A percentile compares a stretch with the other conserved stretches of the same genome.
Conservation (phyloP, 1,140 invertebrate species). For the Cotesia glomerata region DNA sequence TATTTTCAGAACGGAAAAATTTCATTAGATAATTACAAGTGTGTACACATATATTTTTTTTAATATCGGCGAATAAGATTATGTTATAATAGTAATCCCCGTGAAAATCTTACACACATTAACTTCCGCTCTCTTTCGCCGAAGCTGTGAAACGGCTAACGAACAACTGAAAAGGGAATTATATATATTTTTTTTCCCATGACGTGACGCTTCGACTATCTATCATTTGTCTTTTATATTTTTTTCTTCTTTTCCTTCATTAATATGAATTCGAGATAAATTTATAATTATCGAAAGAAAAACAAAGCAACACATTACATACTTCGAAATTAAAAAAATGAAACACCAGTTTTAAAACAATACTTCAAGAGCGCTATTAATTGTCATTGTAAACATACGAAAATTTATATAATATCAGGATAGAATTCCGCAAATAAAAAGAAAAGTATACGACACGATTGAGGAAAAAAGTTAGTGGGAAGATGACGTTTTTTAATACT, state of each 20-base stretch:
- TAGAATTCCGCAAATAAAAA: too few relatives aligned
- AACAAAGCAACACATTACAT: too few relatives aligned
- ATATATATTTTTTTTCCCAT: slow-evolving; percentile 16
- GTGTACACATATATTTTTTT: neutral
- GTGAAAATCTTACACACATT: slow-evolving; percentile 29
- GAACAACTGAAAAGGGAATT: neutral
- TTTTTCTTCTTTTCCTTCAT: neutral
- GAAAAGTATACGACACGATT: too few relatives aligned
- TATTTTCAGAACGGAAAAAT: neutral
- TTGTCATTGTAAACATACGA: too few relatives aligned
- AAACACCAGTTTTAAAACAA: too few relatives aligned
- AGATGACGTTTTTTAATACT: too few relatives aligned
- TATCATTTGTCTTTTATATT: neutral
- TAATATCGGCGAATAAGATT: neutral
- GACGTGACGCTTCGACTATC: neutral
- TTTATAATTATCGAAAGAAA: too few relatives aligned
- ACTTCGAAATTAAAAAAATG: too few relatives aligned
- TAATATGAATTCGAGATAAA: too few relatives aligned
- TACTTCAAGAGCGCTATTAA: too few relatives aligned
- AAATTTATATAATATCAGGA: too few relatives aligned
- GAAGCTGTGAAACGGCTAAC: slow-evolving; percentile 3
- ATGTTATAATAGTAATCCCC: slow-evolving; percentile 14
- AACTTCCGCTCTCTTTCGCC: slow-evolving; percentile 29
- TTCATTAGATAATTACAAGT: neutral
- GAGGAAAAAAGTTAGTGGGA: too few relatives aligned